Evolutionary conservation across 1,140 invertebrate genomes (phyloP).

Genomic region (Euwallacea fornicatus): DNA sequence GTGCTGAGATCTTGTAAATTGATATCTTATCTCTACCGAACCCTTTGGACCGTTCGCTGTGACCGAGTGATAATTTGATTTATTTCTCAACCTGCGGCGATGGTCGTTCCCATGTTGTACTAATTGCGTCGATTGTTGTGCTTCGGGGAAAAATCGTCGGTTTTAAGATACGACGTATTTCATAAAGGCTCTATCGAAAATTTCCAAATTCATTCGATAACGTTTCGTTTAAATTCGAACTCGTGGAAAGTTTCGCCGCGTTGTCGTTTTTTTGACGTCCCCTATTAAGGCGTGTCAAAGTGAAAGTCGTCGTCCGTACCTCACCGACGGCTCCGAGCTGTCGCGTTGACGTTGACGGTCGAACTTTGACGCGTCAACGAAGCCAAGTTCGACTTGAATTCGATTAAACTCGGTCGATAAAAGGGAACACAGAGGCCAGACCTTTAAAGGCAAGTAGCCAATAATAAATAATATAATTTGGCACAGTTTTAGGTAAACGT

Average conservation of each 20-base stretch:
- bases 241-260: too few species aligned
- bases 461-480: slow-evolving; percentile 43
- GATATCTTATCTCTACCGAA: slow-evolving; percentile 33
- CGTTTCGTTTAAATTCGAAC: too few species aligned
- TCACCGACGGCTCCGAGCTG: neutral
- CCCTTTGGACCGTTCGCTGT: slow-evolving; percentile 33
- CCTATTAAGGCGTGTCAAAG: neutral
- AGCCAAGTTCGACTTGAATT: too few species aligned
- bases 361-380: neutral
- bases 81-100: slow-evolving; percentile 17
- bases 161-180: too few species aligned
- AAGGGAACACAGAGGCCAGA: neutral
- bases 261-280: too few species aligned
- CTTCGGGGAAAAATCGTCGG: too few species aligned
- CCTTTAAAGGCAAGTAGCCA: slow-evolving; percentile 23
- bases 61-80: slow-evolving; percentile 36
- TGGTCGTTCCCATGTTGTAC: too few species aligned
- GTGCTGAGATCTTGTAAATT: slow-evolving; percentile 33
- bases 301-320: too few species aligned
- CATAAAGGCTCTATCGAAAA: too few species aligned
- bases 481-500: slow-evolving; percentile 46
- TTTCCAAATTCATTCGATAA: too few species aligned
- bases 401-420: too few species aligned
- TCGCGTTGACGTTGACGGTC: neutral
- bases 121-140: too few species aligned